Evolutionary conservation across 2,113 vertebrate genomes (phyloP).

Genomic region (Psittacula cyanocephala): DNA sequence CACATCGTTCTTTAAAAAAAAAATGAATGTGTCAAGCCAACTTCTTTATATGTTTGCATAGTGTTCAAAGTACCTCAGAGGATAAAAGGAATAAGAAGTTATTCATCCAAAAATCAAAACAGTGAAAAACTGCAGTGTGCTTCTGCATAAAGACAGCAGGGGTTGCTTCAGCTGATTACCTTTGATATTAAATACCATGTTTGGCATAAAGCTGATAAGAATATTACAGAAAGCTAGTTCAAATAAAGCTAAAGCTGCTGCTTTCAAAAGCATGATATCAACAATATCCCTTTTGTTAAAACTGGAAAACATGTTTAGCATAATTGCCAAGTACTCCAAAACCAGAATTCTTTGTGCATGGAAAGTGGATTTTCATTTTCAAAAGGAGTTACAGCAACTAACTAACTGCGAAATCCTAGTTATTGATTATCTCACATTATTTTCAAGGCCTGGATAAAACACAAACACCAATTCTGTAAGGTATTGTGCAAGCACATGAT

Average conservation of each 20-base stretch:
- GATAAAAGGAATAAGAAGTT: constrained; percentile 39
- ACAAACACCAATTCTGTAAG: background rate
- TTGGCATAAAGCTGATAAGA: constrained; percentile 44
- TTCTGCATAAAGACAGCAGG: constrained; percentile 22
- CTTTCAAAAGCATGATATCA: background rate
- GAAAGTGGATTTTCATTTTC: background rate
- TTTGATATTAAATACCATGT: constrained; percentile 52
- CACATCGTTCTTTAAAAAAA: background rate
- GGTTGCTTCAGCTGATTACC: constrained; percentile 21
- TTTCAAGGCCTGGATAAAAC: background rate
- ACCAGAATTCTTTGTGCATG: background rate
- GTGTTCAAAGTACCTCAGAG: constrained; percentile 15
- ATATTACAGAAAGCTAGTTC: constrained; percentile 29
- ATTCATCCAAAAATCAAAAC: constrained; percentile 44
- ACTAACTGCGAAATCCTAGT: background rate
- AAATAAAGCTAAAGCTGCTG: constrained; percentile 30
- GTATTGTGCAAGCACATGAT: background rate
- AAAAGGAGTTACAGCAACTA: background rate
- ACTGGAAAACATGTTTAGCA: constrained; percentile 18
- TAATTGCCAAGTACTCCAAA: constrained; percentile 21
- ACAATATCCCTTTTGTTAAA: constrained; percentile 60
- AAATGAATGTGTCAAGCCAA: background rate
- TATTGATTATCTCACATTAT: background rate
- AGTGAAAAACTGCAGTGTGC: background rate
- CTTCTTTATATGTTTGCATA: constrained; percentile 1